phyloP scores from a whole-genome alignment of 2,113 vertebrate genomes.

The Periophthalmodon schlosseri region DNA sequence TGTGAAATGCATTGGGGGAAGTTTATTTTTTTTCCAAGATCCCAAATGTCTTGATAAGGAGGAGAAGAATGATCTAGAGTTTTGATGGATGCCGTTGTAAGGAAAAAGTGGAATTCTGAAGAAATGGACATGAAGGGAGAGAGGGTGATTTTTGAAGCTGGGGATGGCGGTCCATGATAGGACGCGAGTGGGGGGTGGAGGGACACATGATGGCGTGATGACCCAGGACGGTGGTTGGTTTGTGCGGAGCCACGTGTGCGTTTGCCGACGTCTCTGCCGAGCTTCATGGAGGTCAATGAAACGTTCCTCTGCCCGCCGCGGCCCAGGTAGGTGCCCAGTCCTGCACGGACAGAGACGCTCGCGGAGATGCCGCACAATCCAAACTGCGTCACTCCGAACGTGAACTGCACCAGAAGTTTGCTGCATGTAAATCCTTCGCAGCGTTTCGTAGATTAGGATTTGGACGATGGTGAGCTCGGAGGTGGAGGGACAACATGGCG shows the following conservation, averaged over 20 bases:
- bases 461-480: slow-evolving; percentile 43
- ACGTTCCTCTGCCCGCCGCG: slow-evolving; percentile 45
- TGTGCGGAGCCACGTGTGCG: slow-evolving; percentile 69
- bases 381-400: slow-evolving; percentile 7
- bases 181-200: slow-evolving; percentile 51
- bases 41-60: slow-evolving; percentile 26
- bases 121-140: slow-evolving; percentile 43
- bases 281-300: slow-evolving; percentile 58
- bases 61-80: slow-evolving; percentile 12
- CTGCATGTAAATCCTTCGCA: slow-evolving; percentile 25
- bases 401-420: slow-evolving; percentile 45
- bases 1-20: slow-evolving; percentile 23
- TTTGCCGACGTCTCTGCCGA: slow-evolving; percentile 57
- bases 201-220: slow-evolving; percentile 70
- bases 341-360: slow-evolving; percentile 20
- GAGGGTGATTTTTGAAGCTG: slow-evolving; percentile 63
- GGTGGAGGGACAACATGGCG: slow-evolving; percentile 59
- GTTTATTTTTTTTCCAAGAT: slow-evolving; percentile 37
- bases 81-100: slow-evolving; percentile 49
- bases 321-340: slow-evolving; percentile 67
- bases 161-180: slow-evolving; percentile 54
- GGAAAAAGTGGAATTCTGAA: slow-evolving; percentile 46
- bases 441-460: slow-evolving; percentile 37
- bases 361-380: slow-evolving; percentile 18
- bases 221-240: slow-evolving; percentile 74